Base-by-base conservation (phyloP, 2,888 invertebrate genomes). In the Allolobophora icterica region DNA sequence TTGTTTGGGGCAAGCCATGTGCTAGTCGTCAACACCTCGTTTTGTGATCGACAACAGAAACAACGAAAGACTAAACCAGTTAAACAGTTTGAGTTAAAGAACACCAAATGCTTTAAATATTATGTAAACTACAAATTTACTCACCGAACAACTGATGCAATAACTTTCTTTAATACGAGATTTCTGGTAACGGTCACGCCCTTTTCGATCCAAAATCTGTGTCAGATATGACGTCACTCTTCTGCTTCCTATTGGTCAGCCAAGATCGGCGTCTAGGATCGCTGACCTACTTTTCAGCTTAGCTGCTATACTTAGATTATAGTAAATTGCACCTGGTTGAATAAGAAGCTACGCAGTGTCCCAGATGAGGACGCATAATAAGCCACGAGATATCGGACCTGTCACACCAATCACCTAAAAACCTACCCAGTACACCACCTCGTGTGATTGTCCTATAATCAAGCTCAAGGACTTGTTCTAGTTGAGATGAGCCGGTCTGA, bases 131-230 rank as follows among this genome's bases (percentile, higher is more conserved):
- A n/a, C 1, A 71, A 71, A 71, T 71, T 71, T 71, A 6, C 71
- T 71, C 11, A 71, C 71, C 71, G 71, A 71, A 21, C 52, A 71
- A 71, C 71, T n/a, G 11, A n/a, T 71, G 71, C 71, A 71, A 71
- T 71, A 71, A 71, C 71, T 71, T 71, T 71, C 30, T n/a, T 71
- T 71, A 30, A n/a, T n/a, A 71, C 71, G 71, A 71, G 30, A 5
- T n/a, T 71, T 71, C 71, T 71, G n/a, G 87, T 38, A 87, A 87
- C 87, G 87, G 87, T 35, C 87, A 87, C 87, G 87, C 87, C 87
- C 87, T 87, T 87, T 35, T 38, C 35, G 38, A 34, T 87, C 87
- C 8, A 19, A 35, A 87, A 87, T 87, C 87, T 87, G 35, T 34
- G 87, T 87, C 87, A 38, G 38, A 87, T 87, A 87, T 87, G 33